Base-by-base conservation (phyloP, 2,797 vertebrate species). In the Remorina albescens region DNA sequence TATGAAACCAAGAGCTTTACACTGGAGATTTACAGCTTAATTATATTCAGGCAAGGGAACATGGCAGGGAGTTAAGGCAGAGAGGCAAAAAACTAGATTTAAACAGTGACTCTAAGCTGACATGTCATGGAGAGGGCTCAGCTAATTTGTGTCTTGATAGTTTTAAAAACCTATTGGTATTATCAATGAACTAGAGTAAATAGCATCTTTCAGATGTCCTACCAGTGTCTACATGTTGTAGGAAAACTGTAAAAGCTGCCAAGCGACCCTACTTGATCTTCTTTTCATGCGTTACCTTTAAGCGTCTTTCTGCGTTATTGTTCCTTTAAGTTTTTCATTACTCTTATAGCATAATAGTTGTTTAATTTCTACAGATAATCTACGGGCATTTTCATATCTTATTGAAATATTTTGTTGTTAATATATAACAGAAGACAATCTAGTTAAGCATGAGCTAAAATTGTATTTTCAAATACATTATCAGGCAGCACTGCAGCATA, bases 21-120 rank as follows among this genome's bases (percentile, higher is more conserved):
- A 83, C 65, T 32, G 50, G 81, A 87, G 88, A 89, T 90, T 86
- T 86, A 78, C 78, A 80, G 78, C 86, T 86, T 89, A 87, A 91
- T 90, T 86, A 88, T 73, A 79, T 46, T 74, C 57, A 74, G 68
- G 75, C 76, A n/a, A 67, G 41, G 63, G 71, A 78, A 61, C 58
- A 61, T 62, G 23, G 6, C 30, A 30, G 67, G 54, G 82, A 79
- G 74, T 79, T 64, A 71, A 76, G 25, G 62, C 60, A 71, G 61
- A 47, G 56, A 64, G 66, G 75, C 59, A 78, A 49, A 83, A 78
- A 70, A 72, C 53, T 71, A 41, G 56, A 84, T 71, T 54, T 57
- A 44, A 81, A 80, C 56, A 67, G 51, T 32, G 73, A 70, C 62
- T 74, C 42, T 18, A 47, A 73, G 46, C 44, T 63, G 70, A 81